Base-by-base conservation (phyloP, 2,113 vertebrate genomes). In the Peucedramus taeniatus region DNA sequence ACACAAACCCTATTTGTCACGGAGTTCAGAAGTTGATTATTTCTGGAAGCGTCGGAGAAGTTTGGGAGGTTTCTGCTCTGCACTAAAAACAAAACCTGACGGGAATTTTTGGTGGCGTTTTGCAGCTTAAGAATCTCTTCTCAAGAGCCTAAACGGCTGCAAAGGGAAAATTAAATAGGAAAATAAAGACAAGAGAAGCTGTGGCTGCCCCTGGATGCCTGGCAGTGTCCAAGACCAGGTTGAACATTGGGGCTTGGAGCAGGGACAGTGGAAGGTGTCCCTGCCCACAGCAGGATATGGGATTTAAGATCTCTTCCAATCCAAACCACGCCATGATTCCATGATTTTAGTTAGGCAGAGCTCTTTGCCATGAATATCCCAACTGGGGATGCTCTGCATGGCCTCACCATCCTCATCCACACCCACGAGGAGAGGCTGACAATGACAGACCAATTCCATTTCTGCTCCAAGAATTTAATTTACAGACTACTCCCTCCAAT, bases 1-100 rank as follows among this genome's bases (percentile, higher is more conserved):
- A 37, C 78, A 96, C 92, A 97, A 96, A 93, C 93, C 88, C 77
- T 54, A 22, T 96, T 96, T 92, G 92, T 93, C 94, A 96, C 10
- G 47, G 23, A 15, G 15, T 78, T 61, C 93, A 82, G 42, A n/a
- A 90, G 79, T 26, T 63, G 71, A 61, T 90, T 74, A 33, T 70
- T 90, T 66, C 93, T 87, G 39, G 33, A 54, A 92, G 63, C 20
- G 11, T 20, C 33, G 11, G 71, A 76, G 26, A 95, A 96, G 59
- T 95, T 95, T 18, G 30, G 74, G 64, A 92, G 70, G 63, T 79
- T 96, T 83, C 57, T 72, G 57, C 74, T 83, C 90, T 27, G 66
- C 44, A 1, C 81, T 47, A 11, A 35, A 78, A 82, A 1, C 61
- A 88, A 75, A 87, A 64, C 44, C 24, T 1, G 57, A 84, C 0